A percentile compares a stretch with the other conserved stretches of the same genome.
phyloP scores from a whole-genome alignment of 2,113 vertebrate species.

The Bungarus multicinctus region DNA sequence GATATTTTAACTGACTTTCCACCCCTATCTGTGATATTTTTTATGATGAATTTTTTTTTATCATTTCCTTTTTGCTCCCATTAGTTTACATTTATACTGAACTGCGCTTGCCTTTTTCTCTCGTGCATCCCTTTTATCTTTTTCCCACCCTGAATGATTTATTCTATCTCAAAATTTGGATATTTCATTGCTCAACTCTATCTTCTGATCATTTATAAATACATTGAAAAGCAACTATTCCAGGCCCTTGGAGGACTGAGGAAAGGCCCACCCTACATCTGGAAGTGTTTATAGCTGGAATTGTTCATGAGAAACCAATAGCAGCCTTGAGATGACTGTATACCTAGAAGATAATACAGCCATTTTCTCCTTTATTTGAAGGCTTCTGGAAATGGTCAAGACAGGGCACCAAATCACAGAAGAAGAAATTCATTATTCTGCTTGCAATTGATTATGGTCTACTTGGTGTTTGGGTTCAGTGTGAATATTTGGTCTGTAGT shows the following conservation, averaged over 20 bases:
- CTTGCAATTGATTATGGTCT: not conserved
- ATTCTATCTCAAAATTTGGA: not conserved
- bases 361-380: not conserved
- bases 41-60: not conserved
- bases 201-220: not conserved
- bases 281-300: not conserved
- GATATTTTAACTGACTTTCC: not conserved
- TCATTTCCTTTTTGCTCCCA: not conserved
- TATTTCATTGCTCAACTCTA: not conserved
- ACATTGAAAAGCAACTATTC: not conserved
- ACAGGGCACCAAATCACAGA: not conserved
- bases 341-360: not conserved
- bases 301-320: not conserved
- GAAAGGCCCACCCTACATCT: not conserved
- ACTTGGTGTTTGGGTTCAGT: not conserved
- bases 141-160: not conserved
- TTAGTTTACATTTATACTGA: not conserved
- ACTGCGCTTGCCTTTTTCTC: not conserved
- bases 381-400: not conserved
- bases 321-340: not conserved
- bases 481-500: not conserved
- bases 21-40: not conserved
- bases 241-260: not conserved
- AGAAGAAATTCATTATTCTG: not conserved
- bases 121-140: not conserved